These are phyloP conservation scores for Dryadula phaetusa DNA, from an alignment of 2,888 invertebrate species.

Conservation along the genomic window DNA sequence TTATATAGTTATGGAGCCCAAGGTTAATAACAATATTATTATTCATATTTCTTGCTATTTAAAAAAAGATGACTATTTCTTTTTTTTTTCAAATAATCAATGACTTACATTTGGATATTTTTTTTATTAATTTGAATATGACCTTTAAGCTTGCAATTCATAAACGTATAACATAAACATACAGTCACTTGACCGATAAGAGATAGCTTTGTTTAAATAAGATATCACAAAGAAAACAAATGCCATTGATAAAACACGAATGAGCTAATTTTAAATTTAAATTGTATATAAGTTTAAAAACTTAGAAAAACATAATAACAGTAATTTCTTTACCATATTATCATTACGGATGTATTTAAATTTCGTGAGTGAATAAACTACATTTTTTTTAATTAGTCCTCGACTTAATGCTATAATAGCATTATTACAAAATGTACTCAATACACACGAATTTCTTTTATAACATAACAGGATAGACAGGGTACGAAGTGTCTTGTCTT, in stretches of 20 bases:
- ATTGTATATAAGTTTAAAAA: background rate
- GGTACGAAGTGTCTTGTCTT: too few relatives aligned
- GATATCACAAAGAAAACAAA: constrained; percentile 32
- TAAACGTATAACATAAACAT: background rate
- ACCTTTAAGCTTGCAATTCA: constrained; percentile 6
- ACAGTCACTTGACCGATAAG: constrained; percentile 37
- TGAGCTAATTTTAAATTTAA: constrained; percentile 9
- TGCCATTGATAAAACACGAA: constrained; percentile 17
- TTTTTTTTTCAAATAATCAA: background rate
- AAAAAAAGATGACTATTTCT: too few relatives aligned
- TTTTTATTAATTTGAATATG: background rate
- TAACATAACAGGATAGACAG: too few relatives aligned
- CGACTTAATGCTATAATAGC: too few relatives aligned
- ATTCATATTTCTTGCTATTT: too few relatives aligned
- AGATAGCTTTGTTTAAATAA: constrained; percentile 28
- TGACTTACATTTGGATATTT: background rate
- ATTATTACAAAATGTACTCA: too few relatives aligned
- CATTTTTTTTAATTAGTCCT: too few relatives aligned
- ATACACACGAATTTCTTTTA: too few relatives aligned
- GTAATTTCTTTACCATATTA: background rate
- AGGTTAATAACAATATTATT: too few relatives aligned
- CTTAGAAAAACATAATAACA: background rate
- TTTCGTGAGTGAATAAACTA: too few relatives aligned
- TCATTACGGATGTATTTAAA: too few relatives aligned
- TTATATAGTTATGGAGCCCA: too few relatives aligned